Conservation (phyloP, 2,888 invertebrate species). For the Leptopilina drosophilae region DNA sequence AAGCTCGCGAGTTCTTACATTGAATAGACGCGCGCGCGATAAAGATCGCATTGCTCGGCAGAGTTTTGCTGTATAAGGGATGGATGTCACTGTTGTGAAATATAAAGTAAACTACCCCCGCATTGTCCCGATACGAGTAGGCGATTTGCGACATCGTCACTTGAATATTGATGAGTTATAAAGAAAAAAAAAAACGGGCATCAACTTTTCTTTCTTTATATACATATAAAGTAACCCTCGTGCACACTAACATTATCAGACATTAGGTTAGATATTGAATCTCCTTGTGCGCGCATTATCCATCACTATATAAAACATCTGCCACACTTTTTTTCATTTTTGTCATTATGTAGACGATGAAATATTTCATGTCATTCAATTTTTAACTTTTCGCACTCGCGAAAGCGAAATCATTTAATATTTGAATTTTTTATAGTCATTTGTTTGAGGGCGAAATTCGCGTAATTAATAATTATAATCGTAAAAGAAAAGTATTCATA, state of each 20-base stretch:
- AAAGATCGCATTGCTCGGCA: conserved; percentile 64
- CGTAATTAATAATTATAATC: too few relatives aligned
- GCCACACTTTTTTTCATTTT: not conserved
- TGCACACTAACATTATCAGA: not conserved
- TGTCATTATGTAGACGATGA: not conserved
- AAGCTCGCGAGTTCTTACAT: conserved; percentile 57
- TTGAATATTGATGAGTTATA: conserved; percentile 65
- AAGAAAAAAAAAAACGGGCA: conserved; percentile 48
- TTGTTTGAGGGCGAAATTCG: too few relatives aligned
- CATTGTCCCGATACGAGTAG: conserved; percentile 62
- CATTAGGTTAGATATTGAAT: conserved; percentile 24
- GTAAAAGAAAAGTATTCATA: too few relatives aligned
- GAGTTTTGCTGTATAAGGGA: conserved; percentile 46
- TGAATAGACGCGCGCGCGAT: conserved; percentile 64
- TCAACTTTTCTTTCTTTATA: conserved; percentile 82
- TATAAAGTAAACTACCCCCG: conserved; percentile 68
- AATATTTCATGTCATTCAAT: not conserved
- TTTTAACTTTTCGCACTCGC: not conserved
- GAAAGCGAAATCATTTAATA: too few relatives aligned
- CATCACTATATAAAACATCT: conserved; percentile 14
- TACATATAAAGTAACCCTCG: not conserved
- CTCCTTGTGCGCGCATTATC: conserved; percentile 8
- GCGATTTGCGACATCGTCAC: conserved; percentile 52
- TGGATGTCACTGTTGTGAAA: conserved; percentile 66
- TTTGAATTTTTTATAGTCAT: too few relatives aligned